These are phyloP conservation scores for Lordiphosa fenestrarum DNA, from an alignment of 2,888 invertebrate species.

Conservation along the genomic window DNA sequence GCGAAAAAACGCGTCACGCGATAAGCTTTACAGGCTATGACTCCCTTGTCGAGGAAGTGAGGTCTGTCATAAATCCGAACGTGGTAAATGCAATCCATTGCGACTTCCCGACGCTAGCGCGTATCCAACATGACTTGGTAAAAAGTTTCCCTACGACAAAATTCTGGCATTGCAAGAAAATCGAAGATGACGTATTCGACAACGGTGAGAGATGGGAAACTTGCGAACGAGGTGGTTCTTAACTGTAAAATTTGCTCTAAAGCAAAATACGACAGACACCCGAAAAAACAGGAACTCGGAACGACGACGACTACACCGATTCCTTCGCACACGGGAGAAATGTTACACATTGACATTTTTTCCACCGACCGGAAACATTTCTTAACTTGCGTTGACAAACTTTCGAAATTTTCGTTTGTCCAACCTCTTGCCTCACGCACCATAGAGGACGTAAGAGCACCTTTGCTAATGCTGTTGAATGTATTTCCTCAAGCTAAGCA, in stretches of 20 bases:
- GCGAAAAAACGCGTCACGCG: no score
- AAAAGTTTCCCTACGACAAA: conserved; percentile 6
- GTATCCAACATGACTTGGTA: no score
- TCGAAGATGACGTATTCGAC: conserved; percentile 5
- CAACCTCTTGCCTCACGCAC: conserved; percentile 1
- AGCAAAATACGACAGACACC: conserved; percentile 10
- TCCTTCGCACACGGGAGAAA: neutral
- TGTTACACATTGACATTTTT: conserved; percentile 12
- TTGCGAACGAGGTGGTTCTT: conserved; percentile 16
- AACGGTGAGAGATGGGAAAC: conserved; percentile 1
- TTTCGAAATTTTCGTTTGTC: conserved; percentile 2
- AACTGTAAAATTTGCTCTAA: conserved; percentile 7
- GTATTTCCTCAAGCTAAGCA: conserved; percentile 9
- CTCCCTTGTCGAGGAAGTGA: neutral
- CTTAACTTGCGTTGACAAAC: neutral
- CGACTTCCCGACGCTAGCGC: neutral
- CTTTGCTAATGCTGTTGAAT: conserved; percentile 3
- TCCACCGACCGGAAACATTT: conserved; percentile 7
- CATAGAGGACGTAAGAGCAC: no score
- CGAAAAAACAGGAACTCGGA: conserved; percentile 7
- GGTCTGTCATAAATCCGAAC: neutral
- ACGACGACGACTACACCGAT: conserved; percentile 12
- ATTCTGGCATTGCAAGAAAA: conserved; percentile 13
- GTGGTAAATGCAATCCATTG: conserved; percentile 15
- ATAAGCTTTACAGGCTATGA: neutral